Percentiles rank a stretch among this genome's conserved stretches.
phyloP scores from a whole-genome alignment of 2,888 invertebrate species.

The Sinodicranocentrus sp. region DNA sequence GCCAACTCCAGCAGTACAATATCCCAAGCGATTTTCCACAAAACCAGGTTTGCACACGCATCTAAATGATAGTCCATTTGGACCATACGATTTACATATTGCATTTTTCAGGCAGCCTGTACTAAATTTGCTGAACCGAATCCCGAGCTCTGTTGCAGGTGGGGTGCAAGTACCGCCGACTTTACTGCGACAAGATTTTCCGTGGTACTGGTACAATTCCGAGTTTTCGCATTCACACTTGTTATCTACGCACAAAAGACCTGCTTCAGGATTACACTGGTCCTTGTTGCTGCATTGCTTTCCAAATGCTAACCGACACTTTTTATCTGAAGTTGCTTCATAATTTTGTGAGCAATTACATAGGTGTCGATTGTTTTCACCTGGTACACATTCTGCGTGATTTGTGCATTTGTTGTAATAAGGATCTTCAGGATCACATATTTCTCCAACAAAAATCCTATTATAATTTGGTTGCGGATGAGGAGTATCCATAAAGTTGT shows the following conservation, averaged over 20 bases:
- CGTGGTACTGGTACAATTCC: conserved; percentile 57
- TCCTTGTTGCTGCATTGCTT: conserved; percentile 61
- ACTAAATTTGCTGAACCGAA: conserved; percentile 52
- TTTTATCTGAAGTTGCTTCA: conserved; percentile 53
- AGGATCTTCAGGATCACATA: conserved; percentile 66
- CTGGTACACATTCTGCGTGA: conserved; percentile 51
- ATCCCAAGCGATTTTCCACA: conserved; percentile 53
- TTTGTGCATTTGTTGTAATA: conserved; percentile 61
- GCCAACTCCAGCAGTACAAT: conserved; percentile 57
- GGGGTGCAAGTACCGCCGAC: conserved; percentile 62
- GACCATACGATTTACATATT: conserved; percentile 55
- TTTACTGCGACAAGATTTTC: conserved; percentile 54
- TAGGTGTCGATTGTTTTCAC: conserved; percentile 52
- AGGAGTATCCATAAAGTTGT: neutral
- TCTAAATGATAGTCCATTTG: conserved; percentile 51
- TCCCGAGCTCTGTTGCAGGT: conserved; percentile 42
- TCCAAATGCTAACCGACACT: conserved; percentile 60
- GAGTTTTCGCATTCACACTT: conserved; percentile 68
- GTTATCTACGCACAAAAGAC: conserved; percentile 63
- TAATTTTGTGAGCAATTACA: conserved; percentile 60
- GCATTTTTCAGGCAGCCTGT: conserved; percentile 62
- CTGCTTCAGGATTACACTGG: conserved; percentile 58
- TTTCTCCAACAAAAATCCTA: conserved; percentile 62
- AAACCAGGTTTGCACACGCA: conserved; percentile 65
- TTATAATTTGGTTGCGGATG: conserved; percentile 14